These are phyloP conservation scores for Smithornis capensis DNA, from an alignment of 2,113 vertebrate genomes.

Conservation along the genomic window DNA sequence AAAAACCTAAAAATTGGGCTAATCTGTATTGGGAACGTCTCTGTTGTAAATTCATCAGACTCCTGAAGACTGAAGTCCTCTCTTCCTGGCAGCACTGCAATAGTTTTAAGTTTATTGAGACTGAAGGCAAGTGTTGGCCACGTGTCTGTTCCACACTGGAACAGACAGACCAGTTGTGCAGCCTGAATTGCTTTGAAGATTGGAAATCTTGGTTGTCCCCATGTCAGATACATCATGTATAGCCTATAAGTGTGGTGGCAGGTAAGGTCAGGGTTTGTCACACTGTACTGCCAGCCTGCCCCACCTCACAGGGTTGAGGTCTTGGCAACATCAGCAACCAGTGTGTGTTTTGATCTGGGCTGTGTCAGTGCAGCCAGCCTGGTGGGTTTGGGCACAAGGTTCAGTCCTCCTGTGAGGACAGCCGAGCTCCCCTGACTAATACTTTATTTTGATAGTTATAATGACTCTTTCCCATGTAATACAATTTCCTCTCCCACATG, in stretches of 20 bases:
- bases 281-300: neutral
- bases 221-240: fast-evolving
- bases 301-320: neutral
- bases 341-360: fast-evolving
- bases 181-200: neutral
- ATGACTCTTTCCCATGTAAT: neutral
- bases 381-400: neutral
- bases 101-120: neutral
- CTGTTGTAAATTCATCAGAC: neutral
- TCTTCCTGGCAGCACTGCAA: neutral
- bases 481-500: neutral
- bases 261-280: neutral
- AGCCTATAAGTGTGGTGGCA: fast-evolving
- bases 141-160: fast-evolving
- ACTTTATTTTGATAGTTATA: neutral
- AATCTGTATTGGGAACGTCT: neutral
- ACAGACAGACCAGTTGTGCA: neutral
- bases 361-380: neutral
- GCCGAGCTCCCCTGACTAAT: neutral
- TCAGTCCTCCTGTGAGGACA: fast-evolving
- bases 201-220: neutral
- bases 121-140: neutral
- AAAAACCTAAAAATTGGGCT: neutral
- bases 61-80: neutral
- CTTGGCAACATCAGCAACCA: neutral